Evolutionary conservation across 2,113 vertebrate species (phyloP).

Genomic region (Manacus vitellinus): DNA sequence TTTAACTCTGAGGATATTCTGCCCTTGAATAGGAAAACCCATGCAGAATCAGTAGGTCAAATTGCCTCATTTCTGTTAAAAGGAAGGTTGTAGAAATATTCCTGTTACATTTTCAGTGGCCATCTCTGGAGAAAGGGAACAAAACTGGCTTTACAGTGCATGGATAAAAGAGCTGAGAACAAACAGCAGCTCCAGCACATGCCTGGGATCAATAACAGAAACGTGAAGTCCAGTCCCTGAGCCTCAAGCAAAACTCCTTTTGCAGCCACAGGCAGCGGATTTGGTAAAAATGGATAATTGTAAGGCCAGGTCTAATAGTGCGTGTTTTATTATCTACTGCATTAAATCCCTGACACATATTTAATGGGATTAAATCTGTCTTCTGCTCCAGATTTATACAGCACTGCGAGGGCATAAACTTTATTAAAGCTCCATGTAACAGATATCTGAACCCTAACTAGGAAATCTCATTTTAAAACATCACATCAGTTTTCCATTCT

Average conservation of each 20-base stretch:
- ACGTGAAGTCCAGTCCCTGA: neutral
- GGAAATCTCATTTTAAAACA: constrained; percentile 3
- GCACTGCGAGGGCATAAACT: constrained; percentile 9
- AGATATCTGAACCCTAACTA: constrained; percentile 1
- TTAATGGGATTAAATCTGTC: constrained; percentile 57
- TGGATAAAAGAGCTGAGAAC: neutral
- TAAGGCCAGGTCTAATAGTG: neutral
- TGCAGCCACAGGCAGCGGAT: neutral
- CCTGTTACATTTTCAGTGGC: neutral
- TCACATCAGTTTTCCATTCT: neutral
- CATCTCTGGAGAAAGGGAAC: neutral
- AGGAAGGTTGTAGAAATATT: neutral
- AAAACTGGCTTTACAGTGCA: neutral
- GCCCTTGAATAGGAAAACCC: neutral
- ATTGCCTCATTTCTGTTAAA: neutral
- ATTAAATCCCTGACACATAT: constrained; percentile 43
- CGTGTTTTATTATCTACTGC: constrained; percentile 7
- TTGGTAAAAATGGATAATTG: neutral
- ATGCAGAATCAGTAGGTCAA: neutral
- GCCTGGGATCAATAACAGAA: neutral
- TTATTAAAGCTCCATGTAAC: neutral
- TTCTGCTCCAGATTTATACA: constrained; percentile 14
- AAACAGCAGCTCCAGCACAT: neutral
- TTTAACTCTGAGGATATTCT: neutral
- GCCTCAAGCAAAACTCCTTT: neutral